Evolutionary conservation across 2,888 invertebrate species (phyloP), one percentile per base, ranked within the genome.

Genomic region (Thyatira batis): DNA sequence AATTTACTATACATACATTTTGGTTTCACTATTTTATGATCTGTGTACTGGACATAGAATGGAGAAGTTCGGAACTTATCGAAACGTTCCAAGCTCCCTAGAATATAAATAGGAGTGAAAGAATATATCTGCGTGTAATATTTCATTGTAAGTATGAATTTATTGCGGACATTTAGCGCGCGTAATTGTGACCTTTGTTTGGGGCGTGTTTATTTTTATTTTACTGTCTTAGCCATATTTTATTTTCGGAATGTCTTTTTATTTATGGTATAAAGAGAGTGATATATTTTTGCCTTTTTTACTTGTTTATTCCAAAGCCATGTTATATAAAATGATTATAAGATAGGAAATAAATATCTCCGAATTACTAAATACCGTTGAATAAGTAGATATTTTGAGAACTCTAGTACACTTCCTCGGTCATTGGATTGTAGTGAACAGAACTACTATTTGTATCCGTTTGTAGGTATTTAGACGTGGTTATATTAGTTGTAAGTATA

Each of bases 51-150:
- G 1, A 39, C 17, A 17, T 39, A 39, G 39, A 76, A 76, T 69
- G 71, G 60, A 54, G 61, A 70, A 81, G 67, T 77, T 80, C 56
- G 49, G 57, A 76, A 78, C 62, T 81, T 77, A 72, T 78, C 68
- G 68, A 58, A 66, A 54, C 55, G 56, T 54, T 59, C 53, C 59
- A 61, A 55, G 58, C 53, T 27, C 50, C 53, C 58, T 54, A 52
- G 55, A 65, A 65, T 68, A 67, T 66, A 63, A 61, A 71, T 61
- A 56, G 51, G 30, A 45, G 60, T 54, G 56, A 64, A 67, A 66
- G 56, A 60, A 61, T 48, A 54, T 54, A 67, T 49, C 20, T 61
- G 46, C 61, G 61, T 58, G 60, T 61, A 51, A 52, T 55, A 50
- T 49, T 20, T 55, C 54, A 28, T 44, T 45, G 56, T 55, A 58